Percentiles rank a stretch among this genome's conserved stretches.
phyloP scores from a whole-genome alignment of 1,140 invertebrate species.

The Zaprionus vittiger region DNA sequence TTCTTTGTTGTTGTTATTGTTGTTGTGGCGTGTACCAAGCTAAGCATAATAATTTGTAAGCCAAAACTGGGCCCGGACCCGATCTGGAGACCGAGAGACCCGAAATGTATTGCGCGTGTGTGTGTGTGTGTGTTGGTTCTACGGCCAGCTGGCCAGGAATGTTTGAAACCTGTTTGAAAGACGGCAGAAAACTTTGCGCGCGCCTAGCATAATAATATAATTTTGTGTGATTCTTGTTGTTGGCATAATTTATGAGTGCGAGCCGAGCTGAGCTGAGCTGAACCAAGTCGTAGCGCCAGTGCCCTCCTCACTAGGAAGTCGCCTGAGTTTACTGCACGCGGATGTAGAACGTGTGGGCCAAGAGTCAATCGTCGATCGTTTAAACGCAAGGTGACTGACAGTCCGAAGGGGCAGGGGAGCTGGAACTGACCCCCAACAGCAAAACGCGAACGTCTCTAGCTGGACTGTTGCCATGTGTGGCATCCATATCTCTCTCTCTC shows the following conservation, averaged over 20 bases:
- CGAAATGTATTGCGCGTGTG: slow-evolving; percentile 39
- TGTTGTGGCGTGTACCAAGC: slow-evolving; percentile 43
- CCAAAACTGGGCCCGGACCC: slow-evolving; percentile 55
- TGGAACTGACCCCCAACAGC: neutral
- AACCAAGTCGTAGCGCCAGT: slow-evolving; percentile 64
- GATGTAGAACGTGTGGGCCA: slow-evolving; percentile 56
- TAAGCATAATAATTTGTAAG: slow-evolving; percentile 82
- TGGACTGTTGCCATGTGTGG: neutral
- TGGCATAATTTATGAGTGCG: slow-evolving; percentile 77
- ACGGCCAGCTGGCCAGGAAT: slow-evolving; percentile 65
- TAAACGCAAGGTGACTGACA: neutral
- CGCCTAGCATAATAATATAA: slow-evolving; percentile 73
- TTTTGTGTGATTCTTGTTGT: slow-evolving; percentile 33
- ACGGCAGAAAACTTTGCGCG: slow-evolving; percentile 54
- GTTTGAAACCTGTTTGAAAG: slow-evolving; percentile 78
- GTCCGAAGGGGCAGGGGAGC: neutral
- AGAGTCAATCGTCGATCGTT: neutral
- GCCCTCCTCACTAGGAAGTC: slow-evolving; percentile 74
- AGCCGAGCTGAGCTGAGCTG: slow-evolving; percentile 41
- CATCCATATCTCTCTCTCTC: too few relatives aligned
- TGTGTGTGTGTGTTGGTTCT: slow-evolving; percentile 9
- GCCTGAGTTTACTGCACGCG: slow-evolving; percentile 65
- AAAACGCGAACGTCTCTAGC: neutral
- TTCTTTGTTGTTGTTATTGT: neutral
- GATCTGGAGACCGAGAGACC: slow-evolving; percentile 34